Base-by-base conservation (phyloP, 2,888 invertebrate species). In the Chironomus tentans region DNA sequence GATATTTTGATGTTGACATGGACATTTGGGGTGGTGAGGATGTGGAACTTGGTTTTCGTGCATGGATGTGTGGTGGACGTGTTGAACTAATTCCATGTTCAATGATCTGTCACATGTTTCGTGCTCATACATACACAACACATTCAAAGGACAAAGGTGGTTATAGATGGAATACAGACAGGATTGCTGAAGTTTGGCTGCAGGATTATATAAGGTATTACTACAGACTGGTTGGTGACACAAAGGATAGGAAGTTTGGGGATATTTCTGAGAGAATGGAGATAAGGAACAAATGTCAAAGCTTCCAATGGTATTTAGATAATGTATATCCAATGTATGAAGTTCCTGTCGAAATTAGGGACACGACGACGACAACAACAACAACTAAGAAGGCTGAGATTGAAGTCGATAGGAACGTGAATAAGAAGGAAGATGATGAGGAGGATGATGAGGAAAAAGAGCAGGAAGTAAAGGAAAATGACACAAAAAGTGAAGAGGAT, bases 251-350 rank as follows among this genome's bases (percentile, higher is more conserved):
- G 21, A 22, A 74, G 10, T 74, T 15, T 22, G 74, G 74, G 6
- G 28, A 74, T 12, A 68, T 74, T 13, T 15, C 12, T 21, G 74
- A 74, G n/a, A 38, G 68, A 48, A 2, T 74, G 5, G 68, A 46
- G 10, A 21, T 74, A 0, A 74, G 24, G 15, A 24, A 74, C 13
- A 65, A 22, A 7, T 74, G 74, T 46, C 61, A 74, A 68, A 38
- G 28, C 7, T 74, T 74, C 68, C 47, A 24, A 24, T 74, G 74
- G 74, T 68, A 28, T 13, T 7, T 74, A 2, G 68, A 74, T 5
- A 74, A 74, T 68, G 48, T 74, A 22, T 48, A 68, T 74, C 47
- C 47, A n/a, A 15, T 13, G 18, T 10, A 15, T 48, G 48, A 48
- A 70, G 28, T 68, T 4, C 68, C 68, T 28, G 13, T 28, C 1